phyloP scores from a whole-genome alignment of 1,140 invertebrate species.

The Lordiphosa stackelbergi region DNA sequence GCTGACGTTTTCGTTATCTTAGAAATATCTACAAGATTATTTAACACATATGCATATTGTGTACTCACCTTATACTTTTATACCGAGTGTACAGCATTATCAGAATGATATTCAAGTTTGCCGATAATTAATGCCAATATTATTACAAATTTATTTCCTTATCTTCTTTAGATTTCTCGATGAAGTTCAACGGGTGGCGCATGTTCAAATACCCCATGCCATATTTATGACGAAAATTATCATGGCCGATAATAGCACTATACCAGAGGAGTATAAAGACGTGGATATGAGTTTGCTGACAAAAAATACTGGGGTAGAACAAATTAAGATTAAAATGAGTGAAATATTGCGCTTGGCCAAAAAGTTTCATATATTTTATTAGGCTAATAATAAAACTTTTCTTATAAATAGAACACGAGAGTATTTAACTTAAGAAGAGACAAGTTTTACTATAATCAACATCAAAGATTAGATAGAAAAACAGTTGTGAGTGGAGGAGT shows the following conservation, averaged over 20 bases:
- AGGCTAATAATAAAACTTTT: neutral
- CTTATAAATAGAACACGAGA: no score
- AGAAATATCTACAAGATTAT: no score
- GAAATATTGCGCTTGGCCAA: constrained; percentile 56
- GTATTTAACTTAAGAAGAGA: no score
- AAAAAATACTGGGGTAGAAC: constrained; percentile 46
- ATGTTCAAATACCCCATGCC: constrained; percentile 59
- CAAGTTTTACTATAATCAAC: no score
- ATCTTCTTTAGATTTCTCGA: constrained; percentile 46
- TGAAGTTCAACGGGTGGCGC: constrained; percentile 53
- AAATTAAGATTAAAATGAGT: constrained; percentile 42
- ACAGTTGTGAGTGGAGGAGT: no score
- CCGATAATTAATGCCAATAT: no score
- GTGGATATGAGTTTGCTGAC: constrained; percentile 45
- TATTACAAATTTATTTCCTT: neutral
- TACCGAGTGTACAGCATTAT: neutral
- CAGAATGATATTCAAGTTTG: neutral
- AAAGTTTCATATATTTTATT: constrained; percentile 59
- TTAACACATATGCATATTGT: no score
- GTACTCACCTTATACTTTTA: no score
- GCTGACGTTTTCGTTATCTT: no score
- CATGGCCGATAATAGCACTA: constrained; percentile 48
- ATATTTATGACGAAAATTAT: constrained; percentile 69
- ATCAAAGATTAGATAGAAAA: no score
- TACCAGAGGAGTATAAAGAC: constrained; percentile 68